Evolutionary conservation across 2,113 vertebrate genomes (phyloP).

Genomic region (Podarcis raffonei): DNA sequence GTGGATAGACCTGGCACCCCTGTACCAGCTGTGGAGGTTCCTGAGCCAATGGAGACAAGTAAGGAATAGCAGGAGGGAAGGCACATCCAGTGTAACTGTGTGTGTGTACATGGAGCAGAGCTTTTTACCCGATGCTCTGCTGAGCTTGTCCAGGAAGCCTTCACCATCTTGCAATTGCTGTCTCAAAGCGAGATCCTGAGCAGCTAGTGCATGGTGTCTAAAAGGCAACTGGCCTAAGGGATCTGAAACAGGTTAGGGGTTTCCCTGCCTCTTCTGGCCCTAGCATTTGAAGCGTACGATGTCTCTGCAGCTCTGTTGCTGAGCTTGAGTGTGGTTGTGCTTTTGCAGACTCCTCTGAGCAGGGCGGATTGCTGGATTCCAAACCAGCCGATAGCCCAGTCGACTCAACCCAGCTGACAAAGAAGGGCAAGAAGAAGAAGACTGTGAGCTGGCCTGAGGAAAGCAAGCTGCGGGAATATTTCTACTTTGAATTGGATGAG

Average conservation of each 20-base stretch:
- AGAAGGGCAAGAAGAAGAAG: constrained; percentile 93
- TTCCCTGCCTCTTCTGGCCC: neutral
- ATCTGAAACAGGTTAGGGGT: neutral
- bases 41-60: constrained; percentile 85
- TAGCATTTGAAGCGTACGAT: neutral
- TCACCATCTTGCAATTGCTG: neutral
- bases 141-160: neutral
- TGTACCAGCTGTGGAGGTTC: constrained; percentile 84
- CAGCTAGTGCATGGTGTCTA: neutral
- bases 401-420: constrained; percentile 75
- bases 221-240: neutral
- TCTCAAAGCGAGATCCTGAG: neutral
- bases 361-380: constrained; percentile 73
- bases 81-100: too few species aligned
- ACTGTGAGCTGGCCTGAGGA: constrained; percentile 93
- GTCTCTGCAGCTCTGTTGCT: neutral
- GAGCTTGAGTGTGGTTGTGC: neutral
- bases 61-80: neutral
- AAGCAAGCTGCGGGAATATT: constrained; percentile 88
- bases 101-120: neutral
- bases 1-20: constrained; percentile 89
- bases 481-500: constrained; percentile 94
- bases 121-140: neutral
- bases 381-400: constrained; percentile 69
- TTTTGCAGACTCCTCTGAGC: constrained; percentile 73